Conservation (phyloP, 35 echinoderm and acorn worm genomes). For the Apostichopus japonicus region DNA sequence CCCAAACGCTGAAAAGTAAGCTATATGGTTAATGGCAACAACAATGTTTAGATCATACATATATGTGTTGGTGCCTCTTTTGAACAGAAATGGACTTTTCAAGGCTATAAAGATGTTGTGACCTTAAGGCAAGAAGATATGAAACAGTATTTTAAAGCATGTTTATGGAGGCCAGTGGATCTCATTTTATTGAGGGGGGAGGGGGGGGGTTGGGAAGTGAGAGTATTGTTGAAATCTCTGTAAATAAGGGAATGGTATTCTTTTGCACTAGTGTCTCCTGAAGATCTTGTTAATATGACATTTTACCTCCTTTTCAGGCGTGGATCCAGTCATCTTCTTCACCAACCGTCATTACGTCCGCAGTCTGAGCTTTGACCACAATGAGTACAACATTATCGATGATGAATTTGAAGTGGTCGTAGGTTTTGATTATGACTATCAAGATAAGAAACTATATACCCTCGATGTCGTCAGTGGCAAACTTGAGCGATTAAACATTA, state of each 20-base stretch:
- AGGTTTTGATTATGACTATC: conserved; percentile 61
- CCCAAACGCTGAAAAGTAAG: not conserved
- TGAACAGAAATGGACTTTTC: too few relatives aligned
- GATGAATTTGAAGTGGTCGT: conserved; percentile 43
- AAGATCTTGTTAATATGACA: too few relatives aligned
- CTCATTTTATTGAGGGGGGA: too few relatives aligned
- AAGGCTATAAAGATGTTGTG: too few relatives aligned
- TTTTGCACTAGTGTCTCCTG: too few relatives aligned
- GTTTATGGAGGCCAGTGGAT: too few relatives aligned
- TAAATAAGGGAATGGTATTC: too few relatives aligned
- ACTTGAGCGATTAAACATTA: conserved; percentile 40
- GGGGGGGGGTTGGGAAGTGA: too few relatives aligned
- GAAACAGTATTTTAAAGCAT: too few relatives aligned
- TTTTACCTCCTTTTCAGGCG: conserved; percentile 21
- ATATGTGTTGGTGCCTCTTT: not conserved
- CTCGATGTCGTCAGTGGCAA: conserved; percentile 31
- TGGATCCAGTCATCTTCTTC: conserved; percentile 50
- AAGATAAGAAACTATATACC: conserved; percentile 49
- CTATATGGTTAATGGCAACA: not conserved
- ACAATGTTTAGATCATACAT: not conserved
- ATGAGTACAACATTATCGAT: conserved; percentile 15
- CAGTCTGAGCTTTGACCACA: conserved; percentile 25
- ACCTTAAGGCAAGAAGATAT: too few relatives aligned
- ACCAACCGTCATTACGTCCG: conserved; percentile 69
- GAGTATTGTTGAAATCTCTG: too few relatives aligned